Evolutionary conservation across 1,140 invertebrate genomes (phyloP).

Genomic region (Meteorus sp.): DNA sequence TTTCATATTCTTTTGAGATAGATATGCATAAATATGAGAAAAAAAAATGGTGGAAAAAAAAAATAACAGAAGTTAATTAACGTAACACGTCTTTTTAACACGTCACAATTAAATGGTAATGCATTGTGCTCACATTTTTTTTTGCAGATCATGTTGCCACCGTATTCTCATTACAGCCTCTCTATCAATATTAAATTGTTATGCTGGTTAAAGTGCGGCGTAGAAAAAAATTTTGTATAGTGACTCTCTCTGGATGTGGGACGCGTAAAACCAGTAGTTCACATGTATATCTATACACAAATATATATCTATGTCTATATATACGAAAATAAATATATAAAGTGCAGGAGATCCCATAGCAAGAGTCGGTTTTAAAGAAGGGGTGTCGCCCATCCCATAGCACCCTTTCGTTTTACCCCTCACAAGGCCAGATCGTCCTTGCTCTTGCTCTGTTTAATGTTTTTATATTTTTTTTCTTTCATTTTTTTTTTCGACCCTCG

Average conservation of each 20-base stretch:
- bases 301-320: neutral
- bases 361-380: constrained; percentile 10
- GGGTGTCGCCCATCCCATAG: constrained; percentile 21
- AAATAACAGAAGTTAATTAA: constrained; percentile 7
- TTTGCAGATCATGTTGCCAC: too few relatives aligned
- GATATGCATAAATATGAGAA: neutral
- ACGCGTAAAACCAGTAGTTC: constrained; percentile 8
- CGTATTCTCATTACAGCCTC: constrained; percentile 23
- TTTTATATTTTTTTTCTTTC: neutral
- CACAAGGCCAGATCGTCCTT: constrained; percentile 3
- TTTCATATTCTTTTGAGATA: too few relatives aligned
- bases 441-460: too few relatives aligned
- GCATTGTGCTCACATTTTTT: neutral
- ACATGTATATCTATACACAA: neutral
- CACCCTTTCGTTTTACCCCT: constrained; percentile 24
- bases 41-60: constrained; percentile 6
- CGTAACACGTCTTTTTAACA: neutral
- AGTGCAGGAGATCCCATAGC: too few relatives aligned
- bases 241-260: too few relatives aligned
- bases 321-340: too few relatives aligned
- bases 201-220: constrained; percentile 21
- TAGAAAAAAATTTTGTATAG: constrained; percentile 23
- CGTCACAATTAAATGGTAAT: neutral
- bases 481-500: constrained; percentile 9
- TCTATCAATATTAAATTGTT: constrained; percentile 26